Evolutionary conservation across 1,140 invertebrate genomes (phyloP), one percentile per base, ranked within the genome.

Genomic region (Temnothorax nylanderi): DNA sequence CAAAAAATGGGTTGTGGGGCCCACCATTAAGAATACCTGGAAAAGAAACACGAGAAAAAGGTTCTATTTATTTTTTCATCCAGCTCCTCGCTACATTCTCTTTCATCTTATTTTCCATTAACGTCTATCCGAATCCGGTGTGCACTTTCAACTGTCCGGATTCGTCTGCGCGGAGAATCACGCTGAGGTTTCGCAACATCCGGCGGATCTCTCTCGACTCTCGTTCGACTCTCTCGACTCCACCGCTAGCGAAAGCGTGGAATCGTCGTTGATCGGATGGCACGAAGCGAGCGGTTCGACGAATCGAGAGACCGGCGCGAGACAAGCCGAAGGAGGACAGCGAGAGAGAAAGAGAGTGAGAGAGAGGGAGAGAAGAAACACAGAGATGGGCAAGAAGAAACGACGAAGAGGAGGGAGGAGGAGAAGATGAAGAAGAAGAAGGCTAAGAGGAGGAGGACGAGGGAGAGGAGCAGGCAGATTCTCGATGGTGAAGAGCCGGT

Each of bases 401-500:
- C n/a, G 80, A 85, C 32, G 67, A 54, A 51, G 26, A 86, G 18
- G 64, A 41, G 34, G 64, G 8, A 37, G 47, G 7, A 49, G 11
- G 7, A 54, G 76, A 49, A 76, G 41, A 71, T 60, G 80, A 86
- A 58, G 37, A 60, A 89, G 71, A 72, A 21, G 26, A 74, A 84
- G 67, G 60, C 11, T 75, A 88, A 75, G 77, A 82, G 67, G 51
- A 91, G 85, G 74, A 80, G 41, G 64, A 88, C 71, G 90, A 89
- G 85, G 81, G 81, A 77, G 89, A 85, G 65, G 76, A 90, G 71
- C 85, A 65, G 85, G 89, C 72, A 91, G 71, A 86, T 92, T 86
- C 87, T 72, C 88, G 89, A 92, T 89, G 87, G 81, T 87, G 90
- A 88, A 88, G 87, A 86, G 92, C 91, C 89, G 90, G 90, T 91